Conservation (phyloP, 2,888 invertebrate genomes). For the Dynastes hyllus region DNA sequence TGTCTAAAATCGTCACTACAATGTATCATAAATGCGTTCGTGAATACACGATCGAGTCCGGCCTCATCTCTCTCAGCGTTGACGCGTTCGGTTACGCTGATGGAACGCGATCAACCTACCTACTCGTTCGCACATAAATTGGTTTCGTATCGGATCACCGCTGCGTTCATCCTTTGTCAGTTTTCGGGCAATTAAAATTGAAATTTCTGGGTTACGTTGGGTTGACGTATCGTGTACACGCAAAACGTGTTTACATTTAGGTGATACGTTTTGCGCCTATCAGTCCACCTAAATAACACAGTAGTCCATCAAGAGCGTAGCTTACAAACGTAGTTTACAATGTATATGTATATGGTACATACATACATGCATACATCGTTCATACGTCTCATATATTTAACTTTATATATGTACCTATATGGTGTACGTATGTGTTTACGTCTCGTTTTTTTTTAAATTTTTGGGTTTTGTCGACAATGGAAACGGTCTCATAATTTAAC, state of each 20-base stretch:
- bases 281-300: constrained; percentile 27
- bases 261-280: constrained; percentile 10
- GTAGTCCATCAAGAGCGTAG: constrained; percentile 15
- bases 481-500: constrained; percentile 7
- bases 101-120: not conserved
- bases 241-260: constrained; percentile 8
- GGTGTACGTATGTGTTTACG: not conserved
- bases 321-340: constrained; percentile 1
- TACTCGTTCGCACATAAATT: constrained; percentile 32
- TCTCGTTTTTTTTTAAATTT: too few species aligned
- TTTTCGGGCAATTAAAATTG: constrained; percentile 43
- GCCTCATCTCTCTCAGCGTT: constrained; percentile 1
- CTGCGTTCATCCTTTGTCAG: constrained; percentile 42
- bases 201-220: constrained; percentile 21
- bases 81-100: constrained; percentile 10
- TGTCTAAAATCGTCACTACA: too few species aligned
- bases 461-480: too few species aligned
- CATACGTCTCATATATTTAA: constrained; percentile 22
- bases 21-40: constrained; percentile 1
- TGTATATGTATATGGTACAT: not conserved
- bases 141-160: constrained; percentile 39
- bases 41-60: not conserved
- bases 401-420: constrained; percentile 25
- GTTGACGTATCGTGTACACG: not conserved
- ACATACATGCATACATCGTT: not conserved